These are phyloP conservation scores for Eucera pruinosa DNA, from an alignment of 2,888 invertebrate genomes.

Conservation along the genomic window DNA sequence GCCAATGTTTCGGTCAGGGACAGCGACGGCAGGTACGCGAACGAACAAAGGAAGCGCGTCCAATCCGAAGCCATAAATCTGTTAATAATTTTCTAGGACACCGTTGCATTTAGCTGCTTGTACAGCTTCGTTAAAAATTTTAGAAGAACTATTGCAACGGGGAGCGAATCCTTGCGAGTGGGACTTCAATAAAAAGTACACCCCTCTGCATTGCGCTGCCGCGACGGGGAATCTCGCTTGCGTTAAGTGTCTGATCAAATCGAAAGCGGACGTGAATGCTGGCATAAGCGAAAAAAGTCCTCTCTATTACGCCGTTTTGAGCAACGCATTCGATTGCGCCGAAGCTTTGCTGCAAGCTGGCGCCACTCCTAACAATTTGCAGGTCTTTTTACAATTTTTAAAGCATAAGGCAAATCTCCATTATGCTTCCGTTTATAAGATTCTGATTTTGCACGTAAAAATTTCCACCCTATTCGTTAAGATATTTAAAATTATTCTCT, in stretches of 20 bases:
- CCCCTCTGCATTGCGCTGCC: slow-evolving; percentile 92
- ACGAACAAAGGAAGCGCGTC: slow-evolving; percentile 57
- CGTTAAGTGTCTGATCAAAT: slow-evolving; percentile 88
- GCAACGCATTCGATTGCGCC: slow-evolving; percentile 90
- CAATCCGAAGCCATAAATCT: not conserved
- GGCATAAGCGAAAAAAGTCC: slow-evolving; percentile 89
- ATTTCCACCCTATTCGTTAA: not conserved
- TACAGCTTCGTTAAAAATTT: slow-evolving; percentile 90
- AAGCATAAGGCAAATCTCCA: no score
- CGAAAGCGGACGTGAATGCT: slow-evolving; percentile 92
- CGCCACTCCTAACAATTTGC: slow-evolving; percentile 93
- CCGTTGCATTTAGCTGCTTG: slow-evolving; percentile 92
- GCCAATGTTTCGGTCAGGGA: slow-evolving; percentile 89
- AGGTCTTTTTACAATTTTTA: no score
- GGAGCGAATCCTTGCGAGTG: slow-evolving; percentile 90
- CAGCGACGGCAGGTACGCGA: slow-evolving; percentile 88
- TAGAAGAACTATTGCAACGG: slow-evolving; percentile 88
- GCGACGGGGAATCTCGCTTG: slow-evolving; percentile 87
- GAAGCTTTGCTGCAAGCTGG: slow-evolving; percentile 90
- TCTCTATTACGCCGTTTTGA: slow-evolving; percentile 93
- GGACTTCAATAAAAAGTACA: slow-evolving; percentile 89
- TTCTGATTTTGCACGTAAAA: no score
- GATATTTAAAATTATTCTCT: not conserved
- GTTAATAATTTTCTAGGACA: slow-evolving; percentile 84
- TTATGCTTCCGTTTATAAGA: no score